phyloP scores from a whole-genome alignment of 1,140 invertebrate species.

The Neodiprion lecontei region DNA sequence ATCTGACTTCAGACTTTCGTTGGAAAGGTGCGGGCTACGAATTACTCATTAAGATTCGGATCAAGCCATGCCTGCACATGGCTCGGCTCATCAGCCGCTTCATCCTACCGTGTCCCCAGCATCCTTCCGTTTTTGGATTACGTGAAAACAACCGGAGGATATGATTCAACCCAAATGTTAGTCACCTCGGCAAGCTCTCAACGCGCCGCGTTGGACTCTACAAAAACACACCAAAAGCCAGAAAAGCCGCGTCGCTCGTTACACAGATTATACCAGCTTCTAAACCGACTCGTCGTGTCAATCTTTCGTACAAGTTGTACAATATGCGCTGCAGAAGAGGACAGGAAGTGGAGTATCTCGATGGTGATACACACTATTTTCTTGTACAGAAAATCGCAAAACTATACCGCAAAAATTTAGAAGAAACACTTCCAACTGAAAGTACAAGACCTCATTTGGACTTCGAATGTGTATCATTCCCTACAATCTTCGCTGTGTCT shows the following conservation, averaged over 20 bases:
- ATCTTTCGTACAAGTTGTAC: too few species aligned
- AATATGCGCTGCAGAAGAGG: not conserved
- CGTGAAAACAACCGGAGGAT: not conserved
- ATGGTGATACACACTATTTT: too few species aligned
- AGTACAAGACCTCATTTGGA: not conserved
- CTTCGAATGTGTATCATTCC: not conserved
- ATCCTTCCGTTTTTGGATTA: slow-evolving; percentile 5
- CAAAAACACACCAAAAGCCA: too few species aligned
- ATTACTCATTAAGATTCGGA: slow-evolving; percentile 8
- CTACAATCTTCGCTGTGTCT: not conserved
- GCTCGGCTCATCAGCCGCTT: not conserved
- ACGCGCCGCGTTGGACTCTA: too few species aligned
- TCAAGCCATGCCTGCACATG: not conserved
- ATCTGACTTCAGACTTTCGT: not conserved
- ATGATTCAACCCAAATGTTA: slow-evolving; percentile 1
- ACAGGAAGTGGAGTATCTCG: not conserved
- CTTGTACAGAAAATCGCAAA: too few species aligned
- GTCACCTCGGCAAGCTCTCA: not conserved
- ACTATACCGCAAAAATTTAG: not conserved
- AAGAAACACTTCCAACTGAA: not conserved
- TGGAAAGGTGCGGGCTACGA: not conserved
- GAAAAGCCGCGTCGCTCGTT: too few species aligned
- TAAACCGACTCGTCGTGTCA: too few species aligned
- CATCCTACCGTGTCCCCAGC: not conserved
- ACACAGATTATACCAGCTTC: too few species aligned